A percentile compares a stretch with the other conserved stretches of the same genome.
Conservation (phyloP, 2,113 vertebrate genomes). For the Silurus asotus region DNA sequence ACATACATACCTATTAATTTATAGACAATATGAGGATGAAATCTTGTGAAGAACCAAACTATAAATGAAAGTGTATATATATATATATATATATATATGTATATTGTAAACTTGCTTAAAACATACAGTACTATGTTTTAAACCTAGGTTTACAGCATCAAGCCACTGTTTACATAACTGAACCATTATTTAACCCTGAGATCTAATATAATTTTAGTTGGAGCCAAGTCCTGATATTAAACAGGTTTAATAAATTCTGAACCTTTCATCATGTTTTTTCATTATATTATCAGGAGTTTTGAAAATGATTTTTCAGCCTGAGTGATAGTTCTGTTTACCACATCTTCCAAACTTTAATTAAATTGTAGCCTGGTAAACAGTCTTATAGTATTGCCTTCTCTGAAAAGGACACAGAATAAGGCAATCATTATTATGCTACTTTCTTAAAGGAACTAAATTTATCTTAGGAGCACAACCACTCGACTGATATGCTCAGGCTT, state of each 20-base stretch:
- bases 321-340: neutral
- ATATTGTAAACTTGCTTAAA: neutral
- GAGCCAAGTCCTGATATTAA: neutral
- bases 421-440: neutral
- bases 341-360: neutral
- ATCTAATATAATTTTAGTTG: neutral
- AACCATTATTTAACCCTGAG: neutral
- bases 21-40: too few species aligned
- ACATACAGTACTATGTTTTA: neutral
- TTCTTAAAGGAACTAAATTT: neutral
- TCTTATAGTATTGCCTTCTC: neutral
- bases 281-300: neutral
- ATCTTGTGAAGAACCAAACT: too few species aligned
- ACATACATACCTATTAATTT: too few species aligned
- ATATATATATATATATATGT: too few species aligned
- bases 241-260: neutral
- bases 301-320: neutral
- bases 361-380: neutral
- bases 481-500: neutral
- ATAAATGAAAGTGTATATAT: too few species aligned
- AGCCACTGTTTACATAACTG: neutral
- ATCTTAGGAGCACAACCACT: neutral
- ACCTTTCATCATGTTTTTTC: neutral
- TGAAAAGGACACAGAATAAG: neutral
- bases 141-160: neutral